Evolutionary conservation across 2,888 invertebrate species (phyloP), one percentile per base, ranked within the genome.

Genomic region (Scrobipalpa atriplicella): DNA sequence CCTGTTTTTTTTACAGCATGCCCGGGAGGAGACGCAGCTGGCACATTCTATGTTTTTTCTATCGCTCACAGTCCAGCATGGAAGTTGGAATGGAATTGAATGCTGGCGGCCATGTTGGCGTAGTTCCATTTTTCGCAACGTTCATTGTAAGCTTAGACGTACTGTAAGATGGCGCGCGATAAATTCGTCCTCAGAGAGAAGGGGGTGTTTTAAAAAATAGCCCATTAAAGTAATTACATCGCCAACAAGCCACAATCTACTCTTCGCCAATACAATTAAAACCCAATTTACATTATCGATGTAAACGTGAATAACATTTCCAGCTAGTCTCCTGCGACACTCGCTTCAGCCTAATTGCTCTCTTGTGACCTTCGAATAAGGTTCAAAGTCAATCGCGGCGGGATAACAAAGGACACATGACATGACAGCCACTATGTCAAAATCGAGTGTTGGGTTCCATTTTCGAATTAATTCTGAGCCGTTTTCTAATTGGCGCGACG

Each of bases 401-500:
- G 8, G 19, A n/a, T 62, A 68, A 67, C 66, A 67, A 69, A 67
- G 67, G 67, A 56, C 67, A 65, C 54, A 67, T 67, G 69, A 65
- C 54, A 67, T 67, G 69, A 79, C 79, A 81, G 83, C 86, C 89
- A 90, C 89, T 92, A 90, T 87, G 89, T 92, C 92, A 92, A 90
- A 89, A 87, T 91, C 86, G 89, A 92, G 91, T 86, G 90, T 87
- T 21, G 51, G 29, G 54, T 64, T 89, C 90, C 84, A 87, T 90
- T 91, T 92, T 90, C 86, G 85, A 91, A 90, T 91, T 90, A 90
- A 90, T 90, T 89, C 85, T 77, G 85, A 80, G 82, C 83, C 82
- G 86, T 87, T 88, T 89, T 89, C 90, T 92, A 92, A 92, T 92
- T 92, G 92, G 90, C 81, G 90, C 82, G 83, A 90, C 92, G 91